A percentile compares a stretch with the other conserved stretches of the same genome.
These are phyloP conservation scores for Tetropium fuscum DNA, from an alignment of 2,888 invertebrate genomes.

Conservation along the genomic window DNA sequence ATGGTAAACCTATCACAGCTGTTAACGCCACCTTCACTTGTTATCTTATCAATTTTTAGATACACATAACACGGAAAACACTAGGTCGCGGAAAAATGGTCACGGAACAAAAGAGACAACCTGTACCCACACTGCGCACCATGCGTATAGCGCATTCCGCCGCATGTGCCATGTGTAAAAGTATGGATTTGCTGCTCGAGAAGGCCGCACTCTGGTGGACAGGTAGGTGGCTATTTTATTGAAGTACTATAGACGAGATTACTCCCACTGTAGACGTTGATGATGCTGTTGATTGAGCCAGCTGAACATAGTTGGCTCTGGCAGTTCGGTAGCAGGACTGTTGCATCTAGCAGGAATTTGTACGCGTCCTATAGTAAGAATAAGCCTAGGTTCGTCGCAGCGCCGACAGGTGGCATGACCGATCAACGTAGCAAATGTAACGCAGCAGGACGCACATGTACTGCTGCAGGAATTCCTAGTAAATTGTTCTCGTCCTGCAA, in stretches of 20 bases:
- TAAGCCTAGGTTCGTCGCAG: no score
- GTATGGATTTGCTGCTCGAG: slow-evolving; percentile 49
- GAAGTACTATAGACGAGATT: background rate
- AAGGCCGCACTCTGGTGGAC: slow-evolving; percentile 13
- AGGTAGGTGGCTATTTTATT: background rate
- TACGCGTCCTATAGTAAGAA: no score
- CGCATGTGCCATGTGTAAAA: slow-evolving; percentile 54
- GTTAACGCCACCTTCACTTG: slow-evolving; percentile 20
- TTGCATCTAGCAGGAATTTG: no score
- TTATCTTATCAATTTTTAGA: slow-evolving; percentile 44
- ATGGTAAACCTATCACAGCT: background rate
- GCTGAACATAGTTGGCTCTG: background rate
- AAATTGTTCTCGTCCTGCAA: no score
- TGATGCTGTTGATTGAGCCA: background rate
- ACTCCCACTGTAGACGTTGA: background rate
- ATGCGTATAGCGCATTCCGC: slow-evolving; percentile 41
- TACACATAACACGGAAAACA: slow-evolving; percentile 25
- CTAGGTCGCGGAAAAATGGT: slow-evolving; percentile 19
- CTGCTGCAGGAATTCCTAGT: no score
- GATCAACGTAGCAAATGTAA: no score
- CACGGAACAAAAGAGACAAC: slow-evolving; percentile 22
- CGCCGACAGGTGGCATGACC: no score
- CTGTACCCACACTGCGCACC: slow-evolving; percentile 40
- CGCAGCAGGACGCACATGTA: no score
- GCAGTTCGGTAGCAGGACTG: background rate